Conservation (phyloP, 2,888 invertebrate species). For the Dasysyrphus albostriatus region DNA sequence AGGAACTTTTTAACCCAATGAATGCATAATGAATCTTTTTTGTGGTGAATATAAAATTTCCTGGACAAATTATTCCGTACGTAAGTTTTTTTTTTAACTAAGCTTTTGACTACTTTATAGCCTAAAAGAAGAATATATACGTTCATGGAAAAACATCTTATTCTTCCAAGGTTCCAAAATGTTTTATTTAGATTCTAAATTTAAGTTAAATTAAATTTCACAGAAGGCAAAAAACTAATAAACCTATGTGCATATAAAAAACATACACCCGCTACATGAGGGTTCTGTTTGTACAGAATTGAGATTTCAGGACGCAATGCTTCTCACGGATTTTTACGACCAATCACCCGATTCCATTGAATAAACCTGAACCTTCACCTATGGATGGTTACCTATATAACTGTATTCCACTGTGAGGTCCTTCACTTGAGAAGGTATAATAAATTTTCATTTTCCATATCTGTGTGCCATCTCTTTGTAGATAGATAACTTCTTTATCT, state of each 20-base stretch:
- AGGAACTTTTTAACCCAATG: constrained; percentile 49
- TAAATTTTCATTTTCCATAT: constrained; percentile 73
- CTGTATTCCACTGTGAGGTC: constrained; percentile 53
- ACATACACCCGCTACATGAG: constrained; percentile 8
- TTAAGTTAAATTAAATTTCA: constrained; percentile 47
- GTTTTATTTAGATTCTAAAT: neutral
- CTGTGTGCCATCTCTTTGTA: constrained; percentile 52
- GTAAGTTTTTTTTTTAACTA: neutral
- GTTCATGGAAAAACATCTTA: neutral
- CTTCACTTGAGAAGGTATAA: constrained; percentile 28
- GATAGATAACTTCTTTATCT: constrained; percentile 49
- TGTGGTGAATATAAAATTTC: constrained; percentile 57
- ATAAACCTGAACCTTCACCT: constrained; percentile 9
- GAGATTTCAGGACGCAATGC: constrained; percentile 7
- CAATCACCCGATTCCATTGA: constrained; percentile 53
- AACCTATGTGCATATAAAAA: constrained; percentile 16
- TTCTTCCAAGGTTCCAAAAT: neutral
- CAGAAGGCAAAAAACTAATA: constrained; percentile 32
- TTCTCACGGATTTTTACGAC: constrained; percentile 50
- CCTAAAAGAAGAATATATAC: neutral
- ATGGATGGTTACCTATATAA: constrained; percentile 25
- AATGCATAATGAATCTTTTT: constrained; percentile 73
- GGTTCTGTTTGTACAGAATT: neutral
- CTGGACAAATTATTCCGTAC: neutral
- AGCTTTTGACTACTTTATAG: constrained; percentile 9